Conservation (phyloP, 2,888 invertebrate genomes). For the Leptinotarsa juncta region DNA sequence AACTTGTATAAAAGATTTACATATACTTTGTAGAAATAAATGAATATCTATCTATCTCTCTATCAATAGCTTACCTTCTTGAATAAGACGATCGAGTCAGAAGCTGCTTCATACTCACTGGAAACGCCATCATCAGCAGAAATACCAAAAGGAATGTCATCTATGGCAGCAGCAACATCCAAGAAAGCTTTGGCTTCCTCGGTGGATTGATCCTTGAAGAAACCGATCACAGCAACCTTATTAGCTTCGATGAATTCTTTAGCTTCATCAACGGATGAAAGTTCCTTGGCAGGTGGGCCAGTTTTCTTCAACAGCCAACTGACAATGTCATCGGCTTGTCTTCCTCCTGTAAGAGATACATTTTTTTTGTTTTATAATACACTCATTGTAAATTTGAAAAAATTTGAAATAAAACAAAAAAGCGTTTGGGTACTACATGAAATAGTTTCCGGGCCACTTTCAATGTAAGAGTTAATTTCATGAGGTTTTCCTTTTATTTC, state of each 20-base stretch:
- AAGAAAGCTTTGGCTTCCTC: conserved; percentile 87
- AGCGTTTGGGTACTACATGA: too few relatives aligned
- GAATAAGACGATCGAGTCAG: conserved; percentile 86
- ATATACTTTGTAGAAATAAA: too few relatives aligned
- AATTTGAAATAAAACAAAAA: too few relatives aligned
- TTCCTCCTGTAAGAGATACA: conserved; percentile 71
- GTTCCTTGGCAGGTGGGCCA: conserved; percentile 90
- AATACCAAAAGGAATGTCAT: conserved; percentile 91
- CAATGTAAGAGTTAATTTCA: too few relatives aligned
- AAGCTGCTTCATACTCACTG: conserved; percentile 82
- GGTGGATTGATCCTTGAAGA: conserved; percentile 85
- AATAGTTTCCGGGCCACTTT: too few relatives aligned
- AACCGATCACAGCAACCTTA: conserved; percentile 89
- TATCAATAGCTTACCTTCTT: conserved; percentile 78
- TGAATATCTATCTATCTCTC: too few relatives aligned
- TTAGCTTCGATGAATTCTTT: conserved; percentile 84
- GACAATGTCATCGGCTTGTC: conserved; percentile 92
- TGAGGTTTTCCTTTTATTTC: too few relatives aligned
- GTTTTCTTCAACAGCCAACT: conserved; percentile 97
- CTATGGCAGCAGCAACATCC: conserved; percentile 81
- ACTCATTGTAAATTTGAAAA: too few relatives aligned
- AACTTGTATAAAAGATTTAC: too few relatives aligned
- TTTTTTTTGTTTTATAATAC: too few relatives aligned
- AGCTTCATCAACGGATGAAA: conserved; percentile 82
- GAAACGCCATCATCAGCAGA: conserved; percentile 82